Percentiles rank a stretch among this genome's conserved stretches.
Conservation (phyloP, 2,113 vertebrate genomes). For the Dascyllus trimaculatus region DNA sequence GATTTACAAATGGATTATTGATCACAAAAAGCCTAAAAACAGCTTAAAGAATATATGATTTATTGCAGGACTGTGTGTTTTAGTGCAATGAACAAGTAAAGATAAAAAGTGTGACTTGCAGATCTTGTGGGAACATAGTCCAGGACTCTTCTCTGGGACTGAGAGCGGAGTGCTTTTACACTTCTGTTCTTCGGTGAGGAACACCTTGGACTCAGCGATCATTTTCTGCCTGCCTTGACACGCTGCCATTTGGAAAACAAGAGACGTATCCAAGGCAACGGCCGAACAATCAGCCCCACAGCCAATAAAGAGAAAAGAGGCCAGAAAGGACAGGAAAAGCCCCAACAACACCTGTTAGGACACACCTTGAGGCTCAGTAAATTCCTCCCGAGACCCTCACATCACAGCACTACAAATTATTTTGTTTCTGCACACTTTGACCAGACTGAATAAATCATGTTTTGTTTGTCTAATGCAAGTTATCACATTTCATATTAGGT, state of each 20-base stretch:
- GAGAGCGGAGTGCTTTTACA: slow-evolving; percentile 21
- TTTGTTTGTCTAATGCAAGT: background rate
- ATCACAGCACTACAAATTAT: slow-evolving; percentile 42
- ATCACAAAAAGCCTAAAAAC: background rate
- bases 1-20: background rate
- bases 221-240: slow-evolving; percentile 76
- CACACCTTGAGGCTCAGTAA: slow-evolving; percentile 68
- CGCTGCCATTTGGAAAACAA: slow-evolving; percentile 77
- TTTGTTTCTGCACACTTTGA: slow-evolving; percentile 39
- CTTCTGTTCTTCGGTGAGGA: slow-evolving; percentile 33
- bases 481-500: background rate
- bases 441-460: background rate
- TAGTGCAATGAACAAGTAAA: background rate
- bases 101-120: background rate
- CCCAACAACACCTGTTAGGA: slow-evolving; percentile 78
- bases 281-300: slow-evolving; percentile 77
- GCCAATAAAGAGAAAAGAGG: slow-evolving; percentile 63
- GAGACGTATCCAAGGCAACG: slow-evolving; percentile 73
- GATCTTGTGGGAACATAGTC: slow-evolving; percentile 17
- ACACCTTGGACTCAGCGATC: slow-evolving; percentile 64
- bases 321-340: slow-evolving; percentile 66
- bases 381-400: slow-evolving; percentile 63
- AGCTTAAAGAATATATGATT: background rate
- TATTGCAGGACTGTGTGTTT: background rate
- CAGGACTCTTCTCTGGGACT: slow-evolving; percentile 12